Base-by-base conservation (phyloP, 2,888 invertebrate species). In the Cerastis rubricosa region DNA sequence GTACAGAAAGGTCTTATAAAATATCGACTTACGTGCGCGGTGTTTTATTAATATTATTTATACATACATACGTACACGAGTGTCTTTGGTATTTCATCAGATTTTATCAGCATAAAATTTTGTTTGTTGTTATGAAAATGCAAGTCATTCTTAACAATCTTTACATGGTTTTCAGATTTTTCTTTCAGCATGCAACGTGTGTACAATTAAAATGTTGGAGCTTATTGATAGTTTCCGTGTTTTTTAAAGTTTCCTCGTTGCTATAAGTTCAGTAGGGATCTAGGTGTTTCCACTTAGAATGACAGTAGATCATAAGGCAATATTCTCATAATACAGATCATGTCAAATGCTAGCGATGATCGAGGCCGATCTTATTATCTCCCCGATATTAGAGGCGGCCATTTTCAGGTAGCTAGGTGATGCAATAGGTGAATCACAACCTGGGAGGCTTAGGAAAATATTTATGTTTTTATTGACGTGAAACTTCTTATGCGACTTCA, bases 281-380 rank as follows among this genome's bases (percentile, higher is more conserved):
- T 61, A 71, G 64, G 25, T 72, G 47, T 35, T 85, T 65, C 82
- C 49, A 85, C 65, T 78, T 78, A 35, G 57, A 69, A 65, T 85
- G 65, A 64, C 29, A 63, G 68, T 51, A 59, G 66, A 74, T 47
- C 69, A 29, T 79, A 59, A 61, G 61, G 40, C 25, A 83, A 77
- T 88, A 83, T 78, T 85, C 81, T 73, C 72, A 74, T 79, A 87
- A 83, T 83, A 83, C 84, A 78, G 87, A 86, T 86, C 87, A 84
- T 85, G 86, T 83, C 88, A 81, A 80, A 78, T 80, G 72, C 74
- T 81, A 49, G 72, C 68, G 76, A 43, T 67, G 65, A 85, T 89
- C 85, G 87, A 87, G 89, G 89, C 81, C 85, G 85, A 81, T 80
- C 73, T 77, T 85, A 80, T 86, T 88, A 87, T 85, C 83, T 78